Evolutionary conservation across 2,888 invertebrate genomes (phyloP).

Genomic region (Lasioglossum vierecki): DNA sequence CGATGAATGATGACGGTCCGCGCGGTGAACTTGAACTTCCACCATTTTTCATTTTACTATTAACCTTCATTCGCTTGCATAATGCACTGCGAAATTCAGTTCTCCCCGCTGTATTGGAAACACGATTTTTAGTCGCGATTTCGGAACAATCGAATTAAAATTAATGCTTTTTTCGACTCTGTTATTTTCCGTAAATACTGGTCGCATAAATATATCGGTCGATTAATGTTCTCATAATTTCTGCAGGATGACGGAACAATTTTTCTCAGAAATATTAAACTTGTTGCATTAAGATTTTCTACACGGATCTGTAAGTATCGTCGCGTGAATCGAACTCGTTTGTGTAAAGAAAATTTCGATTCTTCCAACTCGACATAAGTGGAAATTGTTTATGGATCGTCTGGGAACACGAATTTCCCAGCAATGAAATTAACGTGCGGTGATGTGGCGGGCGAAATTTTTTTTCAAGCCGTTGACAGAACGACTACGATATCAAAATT

Average conservation of each 20-base stretch:
- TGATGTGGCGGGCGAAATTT: not conserved
- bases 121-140: not conserved
- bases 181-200: not conserved
- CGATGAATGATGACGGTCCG: slow-evolving; percentile 20
- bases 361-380: too few species aligned
- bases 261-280: not conserved
- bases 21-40: slow-evolving; percentile 10
- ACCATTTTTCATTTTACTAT: not conserved
- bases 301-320: not conserved
- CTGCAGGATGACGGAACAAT: too few species aligned
- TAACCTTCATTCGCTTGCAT: not conserved
- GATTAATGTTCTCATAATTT: not conserved
- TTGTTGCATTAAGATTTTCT: not conserved
- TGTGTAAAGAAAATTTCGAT: not conserved
- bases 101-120: not conserved
- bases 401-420: not conserved
- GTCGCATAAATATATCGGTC: not conserved
- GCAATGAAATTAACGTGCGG: not conserved
- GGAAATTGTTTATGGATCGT: not conserved
- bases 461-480: not conserved
- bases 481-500: slow-evolving; percentile 13
- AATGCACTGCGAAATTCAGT: not conserved
- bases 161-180: not conserved
- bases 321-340: not conserved
- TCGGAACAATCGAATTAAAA: not conserved